Conservation (phyloP, 2,888 invertebrate species). For the Automeris io region DNA sequence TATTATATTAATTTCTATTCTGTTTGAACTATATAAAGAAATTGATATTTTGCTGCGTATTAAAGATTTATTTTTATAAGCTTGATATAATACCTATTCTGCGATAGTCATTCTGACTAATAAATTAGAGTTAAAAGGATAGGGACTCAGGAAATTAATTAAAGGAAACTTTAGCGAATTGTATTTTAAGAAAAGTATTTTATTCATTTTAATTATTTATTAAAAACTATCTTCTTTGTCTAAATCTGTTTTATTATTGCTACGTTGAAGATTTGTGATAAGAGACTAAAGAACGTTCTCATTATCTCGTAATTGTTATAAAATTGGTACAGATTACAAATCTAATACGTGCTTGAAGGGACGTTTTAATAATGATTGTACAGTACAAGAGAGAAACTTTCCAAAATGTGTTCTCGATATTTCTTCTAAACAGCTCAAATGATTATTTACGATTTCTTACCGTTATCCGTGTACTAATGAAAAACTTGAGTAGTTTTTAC, state of each 20-base stretch:
- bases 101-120: constrained; percentile 59
- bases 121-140: constrained; percentile 60
- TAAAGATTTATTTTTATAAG: no score
- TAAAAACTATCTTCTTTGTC: not conserved
- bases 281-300: not conserved
- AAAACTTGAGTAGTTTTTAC: not conserved
- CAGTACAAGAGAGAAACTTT: not conserved
- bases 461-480: constrained; percentile 1
- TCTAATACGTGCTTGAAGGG: not conserved
- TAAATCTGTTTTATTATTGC: not conserved
- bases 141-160: constrained; percentile 40
- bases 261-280: not conserved
- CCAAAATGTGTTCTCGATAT: not conserved
- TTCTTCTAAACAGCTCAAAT: not conserved
- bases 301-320: not conserved
- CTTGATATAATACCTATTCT: no score
- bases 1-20: no score
- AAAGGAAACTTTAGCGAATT: constrained; percentile 58
- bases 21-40: no score
- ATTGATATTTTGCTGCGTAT: no score
- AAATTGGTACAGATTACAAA: not conserved
- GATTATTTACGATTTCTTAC: not conserved
- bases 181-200: constrained; percentile 18
- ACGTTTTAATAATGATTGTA: not conserved
- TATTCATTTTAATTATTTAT: constrained; percentile 15